These are phyloP conservation scores for Drosophila rhopaloa DNA, from an alignment of 1,140 invertebrate genomes.

Conservation along the genomic window DNA sequence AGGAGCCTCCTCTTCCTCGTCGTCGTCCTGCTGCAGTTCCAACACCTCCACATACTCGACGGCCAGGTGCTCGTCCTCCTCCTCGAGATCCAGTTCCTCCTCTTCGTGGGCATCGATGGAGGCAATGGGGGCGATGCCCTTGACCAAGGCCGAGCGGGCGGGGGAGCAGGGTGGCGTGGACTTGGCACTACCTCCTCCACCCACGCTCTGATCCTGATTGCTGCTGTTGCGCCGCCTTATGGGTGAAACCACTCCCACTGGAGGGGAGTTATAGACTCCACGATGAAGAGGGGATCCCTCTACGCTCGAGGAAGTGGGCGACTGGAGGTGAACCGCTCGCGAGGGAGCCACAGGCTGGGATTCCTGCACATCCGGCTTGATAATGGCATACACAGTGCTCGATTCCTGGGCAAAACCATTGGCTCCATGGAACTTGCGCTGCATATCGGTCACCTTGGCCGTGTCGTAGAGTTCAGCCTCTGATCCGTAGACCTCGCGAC, in stretches of 20 bases:
- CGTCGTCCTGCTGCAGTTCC: constrained; percentile 16
- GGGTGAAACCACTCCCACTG: constrained; percentile 77
- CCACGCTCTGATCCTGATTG: constrained; percentile 44
- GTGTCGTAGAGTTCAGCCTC: constrained; percentile 80
- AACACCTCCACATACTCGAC: constrained; percentile 55
- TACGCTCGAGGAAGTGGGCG: constrained; percentile 48
- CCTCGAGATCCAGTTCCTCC: constrained; percentile 47
- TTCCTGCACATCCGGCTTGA: constrained; percentile 73
- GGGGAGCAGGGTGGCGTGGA: constrained; percentile 75
- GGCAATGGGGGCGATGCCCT: constrained; percentile 76
- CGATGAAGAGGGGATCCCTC: constrained; percentile 72
- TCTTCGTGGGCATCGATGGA: constrained; percentile 71
- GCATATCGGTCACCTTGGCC: constrained; percentile 74
- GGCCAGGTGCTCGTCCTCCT: constrained; percentile 60
- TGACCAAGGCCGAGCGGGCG: constrained; percentile 46
- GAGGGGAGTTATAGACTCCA: constrained; percentile 63
- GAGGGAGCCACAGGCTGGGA: constrained; percentile 36
- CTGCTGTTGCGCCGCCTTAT: constrained; percentile 67
- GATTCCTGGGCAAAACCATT: constrained; percentile 77
- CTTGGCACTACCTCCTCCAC: constrained; percentile 56
- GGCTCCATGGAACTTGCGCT: constrained; percentile 79
- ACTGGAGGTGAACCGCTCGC: constrained; percentile 36
- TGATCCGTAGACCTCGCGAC: constrained; percentile 72
- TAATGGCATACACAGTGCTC: constrained; percentile 81
- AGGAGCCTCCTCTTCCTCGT: constrained; percentile 56